Conservation (phyloP, 2,888 invertebrate species). For the Drosophila anceps region DNA sequence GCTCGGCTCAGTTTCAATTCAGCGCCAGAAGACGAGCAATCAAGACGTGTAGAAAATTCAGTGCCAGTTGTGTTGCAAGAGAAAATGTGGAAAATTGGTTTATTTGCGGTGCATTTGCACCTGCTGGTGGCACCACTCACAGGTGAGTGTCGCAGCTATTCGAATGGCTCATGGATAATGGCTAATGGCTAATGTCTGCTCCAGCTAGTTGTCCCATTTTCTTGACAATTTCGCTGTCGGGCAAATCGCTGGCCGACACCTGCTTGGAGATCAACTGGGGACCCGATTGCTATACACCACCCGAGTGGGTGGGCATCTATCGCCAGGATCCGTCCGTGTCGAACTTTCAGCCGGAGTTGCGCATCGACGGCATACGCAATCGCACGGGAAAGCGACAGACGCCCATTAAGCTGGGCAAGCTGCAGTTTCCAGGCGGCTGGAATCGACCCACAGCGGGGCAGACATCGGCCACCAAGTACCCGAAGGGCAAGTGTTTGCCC, state of each 20-base stretch:
- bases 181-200: neutral
- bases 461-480: constrained; percentile 63
- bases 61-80: neutral
- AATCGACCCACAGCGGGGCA: constrained; percentile 83
- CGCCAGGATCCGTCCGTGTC: constrained; percentile 83
- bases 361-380: constrained; percentile 83
- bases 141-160: constrained; percentile 32
- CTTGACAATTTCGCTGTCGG: constrained; percentile 81
- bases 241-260: constrained; percentile 77
- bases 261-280: constrained; percentile 84
- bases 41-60: constrained; percentile 25
- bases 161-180: too few species aligned
- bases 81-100: constrained; percentile 35
- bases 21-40: constrained; percentile 34
- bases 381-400: constrained; percentile 86
- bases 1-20: constrained; percentile 37
- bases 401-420: constrained; percentile 86
- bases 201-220: constrained; percentile 82
- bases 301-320: constrained; percentile 84
- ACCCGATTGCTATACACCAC: constrained; percentile 81
- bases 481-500: constrained; percentile 88
- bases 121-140: constrained; percentile 38
- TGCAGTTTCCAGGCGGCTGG: constrained; percentile 88
- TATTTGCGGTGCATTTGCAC: constrained; percentile 32
- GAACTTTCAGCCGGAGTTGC: constrained; percentile 71